Base-by-base conservation (phyloP, 2,888 invertebrate genomes). In the Drosophila meridiana region DNA sequence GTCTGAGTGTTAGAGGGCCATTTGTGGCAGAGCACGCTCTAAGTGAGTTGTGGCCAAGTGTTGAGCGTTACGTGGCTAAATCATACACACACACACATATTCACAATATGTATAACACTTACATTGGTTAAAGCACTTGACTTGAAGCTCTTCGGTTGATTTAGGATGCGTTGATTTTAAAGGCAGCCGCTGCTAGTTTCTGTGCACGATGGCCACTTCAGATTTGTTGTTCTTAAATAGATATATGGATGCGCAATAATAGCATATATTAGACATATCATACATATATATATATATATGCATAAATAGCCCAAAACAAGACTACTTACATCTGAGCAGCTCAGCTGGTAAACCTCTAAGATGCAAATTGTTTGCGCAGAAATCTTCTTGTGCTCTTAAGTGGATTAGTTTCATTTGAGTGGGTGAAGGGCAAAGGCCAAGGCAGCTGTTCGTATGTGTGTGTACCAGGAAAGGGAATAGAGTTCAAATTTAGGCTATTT, bases 21-120 rank as follows among this genome's bases (percentile, higher is more conserved):
- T 84, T 84, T 84, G 86, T 67, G 83, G 81, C 83, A 83, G 73
- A 52, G 64, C 82, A 56, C 53, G 68, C 80, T 77, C 69, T 66
- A 85, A 83, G 83, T 87, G 86, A 84, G 85, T 87, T 87, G 83
- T 85, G 86, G 83, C 85, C 86, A 80, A 82, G 83, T 68, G 69
- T 64, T 73, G 58, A 83, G 71, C 66, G 73, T 82, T 75, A 69
- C 73, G 68, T 73, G 73, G 68, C 58, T 77, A 83, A 87, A 85
- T 82, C 83, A 83, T 65, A 71, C 60, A 71, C 36, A 60, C 59
- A 63, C 62, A 55, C 63, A 56, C 52, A 77, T 57, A 55, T 69
- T 57, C 53, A 69, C 43, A 73, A 60, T 58, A 61, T 62, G 64
- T 42, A 67, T 58, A 53, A 59, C 58, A 74, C 67, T 73, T 63